Conservation (phyloP, 2,113 vertebrate genomes). For the Junco hyemalis region DNA sequence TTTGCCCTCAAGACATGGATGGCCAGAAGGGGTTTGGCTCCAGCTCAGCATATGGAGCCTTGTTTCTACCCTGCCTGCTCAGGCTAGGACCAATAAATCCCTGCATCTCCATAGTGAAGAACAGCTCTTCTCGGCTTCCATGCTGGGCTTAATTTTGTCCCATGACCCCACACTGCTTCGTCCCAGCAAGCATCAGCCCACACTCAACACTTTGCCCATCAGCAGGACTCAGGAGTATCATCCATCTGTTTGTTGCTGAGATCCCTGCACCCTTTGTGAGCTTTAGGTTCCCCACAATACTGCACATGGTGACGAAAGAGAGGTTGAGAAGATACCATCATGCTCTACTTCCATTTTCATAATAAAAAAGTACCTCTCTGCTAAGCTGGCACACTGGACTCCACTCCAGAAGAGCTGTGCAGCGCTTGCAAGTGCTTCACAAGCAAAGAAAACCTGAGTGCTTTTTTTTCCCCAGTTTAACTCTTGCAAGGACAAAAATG, state of each 20-base stretch:
- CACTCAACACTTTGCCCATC: background rate
- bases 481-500: background rate
- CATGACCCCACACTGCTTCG: background rate
- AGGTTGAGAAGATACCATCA: background rate
- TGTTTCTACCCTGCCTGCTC: background rate
- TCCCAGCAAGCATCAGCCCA: background rate
- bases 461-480: background rate
- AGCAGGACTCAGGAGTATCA: background rate
- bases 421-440: background rate
- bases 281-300: background rate
- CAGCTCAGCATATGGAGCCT: background rate
- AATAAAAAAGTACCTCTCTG: background rate
- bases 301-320: background rate
- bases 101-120: background rate
- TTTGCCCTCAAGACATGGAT: background rate
- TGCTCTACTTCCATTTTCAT: background rate
- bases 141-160: background rate
- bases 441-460: background rate
- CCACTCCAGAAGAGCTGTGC: rapidly evolving
- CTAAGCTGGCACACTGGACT: background rate
- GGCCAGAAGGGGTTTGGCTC: background rate
- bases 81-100: background rate
- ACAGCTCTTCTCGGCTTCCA: background rate
- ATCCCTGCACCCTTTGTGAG: background rate
- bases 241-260: background rate